A percentile compares a stretch with the other conserved stretches of the same genome.
Evolutionary conservation across 2,113 vertebrate genomes (phyloP).

Genomic region (Genyomyrus donnyi): DNA sequence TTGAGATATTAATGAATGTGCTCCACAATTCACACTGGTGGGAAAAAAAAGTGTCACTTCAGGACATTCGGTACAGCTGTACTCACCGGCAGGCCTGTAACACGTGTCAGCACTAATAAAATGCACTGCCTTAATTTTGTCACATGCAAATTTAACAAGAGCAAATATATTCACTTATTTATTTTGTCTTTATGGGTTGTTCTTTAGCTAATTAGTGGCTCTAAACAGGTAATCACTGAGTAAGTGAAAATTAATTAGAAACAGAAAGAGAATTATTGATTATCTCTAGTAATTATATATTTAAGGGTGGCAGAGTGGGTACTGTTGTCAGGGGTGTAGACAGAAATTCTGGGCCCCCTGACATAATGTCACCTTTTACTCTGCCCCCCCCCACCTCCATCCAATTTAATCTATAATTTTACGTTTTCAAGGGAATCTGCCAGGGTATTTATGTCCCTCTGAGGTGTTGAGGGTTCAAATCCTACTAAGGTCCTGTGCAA

Average conservation of each 20-base stretch:
- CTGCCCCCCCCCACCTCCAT: neutral
- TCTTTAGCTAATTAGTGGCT: neutral
- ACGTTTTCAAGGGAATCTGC: neutral
- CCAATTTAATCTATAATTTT: neutral
- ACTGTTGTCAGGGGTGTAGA: neutral
- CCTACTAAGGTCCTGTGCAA: neutral
- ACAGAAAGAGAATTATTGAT: neutral
- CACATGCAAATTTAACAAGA: neutral
- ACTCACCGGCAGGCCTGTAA: neutral
- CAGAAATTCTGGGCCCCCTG: neutral
- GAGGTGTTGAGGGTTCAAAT: neutral
- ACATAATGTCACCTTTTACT: neutral
- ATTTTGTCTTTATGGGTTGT: neutral
- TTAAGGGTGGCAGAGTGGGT: neutral
- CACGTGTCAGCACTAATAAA: neutral
- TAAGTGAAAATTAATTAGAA: neutral
- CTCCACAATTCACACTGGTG: neutral
- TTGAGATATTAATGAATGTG: neutral
- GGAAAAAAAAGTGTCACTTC: neutral
- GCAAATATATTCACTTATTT: neutral
- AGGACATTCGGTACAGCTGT: neutral
- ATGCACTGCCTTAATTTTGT: neutral
- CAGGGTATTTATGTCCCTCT: neutral
- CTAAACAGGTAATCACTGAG: neutral
- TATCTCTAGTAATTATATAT: neutral